phyloP scores from a whole-genome alignment of 2,797 vertebrate species.

The Sebastes itinus region DNA sequence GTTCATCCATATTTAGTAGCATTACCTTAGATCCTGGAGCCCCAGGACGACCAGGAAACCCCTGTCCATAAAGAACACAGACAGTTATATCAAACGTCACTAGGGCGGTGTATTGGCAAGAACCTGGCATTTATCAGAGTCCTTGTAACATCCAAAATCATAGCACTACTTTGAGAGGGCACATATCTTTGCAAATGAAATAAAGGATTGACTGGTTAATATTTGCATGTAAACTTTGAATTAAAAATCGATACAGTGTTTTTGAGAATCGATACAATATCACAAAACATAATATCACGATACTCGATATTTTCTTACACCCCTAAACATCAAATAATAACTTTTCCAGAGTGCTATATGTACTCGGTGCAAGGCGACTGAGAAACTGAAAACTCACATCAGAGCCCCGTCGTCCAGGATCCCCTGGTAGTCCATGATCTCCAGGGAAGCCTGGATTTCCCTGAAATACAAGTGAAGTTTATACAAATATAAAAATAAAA shows the following conservation, averaged over 20 bases:
- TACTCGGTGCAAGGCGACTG: neutral
- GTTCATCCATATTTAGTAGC: neutral
- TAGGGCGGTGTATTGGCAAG: no score
- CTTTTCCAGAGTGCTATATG: neutral
- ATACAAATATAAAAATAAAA: no score
- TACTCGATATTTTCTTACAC: no score
- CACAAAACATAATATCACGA: no score
- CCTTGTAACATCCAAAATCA: no score
- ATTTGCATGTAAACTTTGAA: no score
- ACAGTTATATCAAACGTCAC: neutral
- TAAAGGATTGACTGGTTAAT: no score
- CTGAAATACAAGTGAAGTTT: conserved; percentile 29
- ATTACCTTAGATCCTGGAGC: conserved; percentile 64
- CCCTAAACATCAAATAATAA: neutral
- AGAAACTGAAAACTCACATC: conserved; percentile 34
- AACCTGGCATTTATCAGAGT: no score
- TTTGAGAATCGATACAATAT: no score
- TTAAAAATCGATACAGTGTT: no score
- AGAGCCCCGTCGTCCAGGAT: conserved; percentile 31
- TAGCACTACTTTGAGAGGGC: no score
- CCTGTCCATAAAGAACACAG: conserved; percentile 47
- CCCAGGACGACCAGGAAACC: conserved; percentile 34
- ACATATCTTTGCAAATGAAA: no score
- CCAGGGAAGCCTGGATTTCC: conserved; percentile 46
- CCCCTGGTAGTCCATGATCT: conserved; percentile 31